phyloP scores from a whole-genome alignment of 2,888 invertebrate species.

The Metalampra italica region DNA sequence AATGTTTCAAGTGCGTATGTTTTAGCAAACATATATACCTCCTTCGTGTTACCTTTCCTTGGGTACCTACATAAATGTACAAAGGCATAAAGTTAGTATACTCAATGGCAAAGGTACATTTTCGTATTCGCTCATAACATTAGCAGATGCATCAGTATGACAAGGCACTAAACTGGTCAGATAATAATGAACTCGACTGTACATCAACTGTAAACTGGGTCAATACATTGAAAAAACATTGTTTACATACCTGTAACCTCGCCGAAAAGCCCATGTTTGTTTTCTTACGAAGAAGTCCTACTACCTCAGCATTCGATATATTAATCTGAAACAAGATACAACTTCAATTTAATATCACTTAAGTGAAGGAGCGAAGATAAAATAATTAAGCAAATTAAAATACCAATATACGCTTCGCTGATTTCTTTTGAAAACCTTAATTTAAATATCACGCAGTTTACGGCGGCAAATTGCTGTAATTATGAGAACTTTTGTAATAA shows the following conservation, averaged over 20 bases:
- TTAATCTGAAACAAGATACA: slow-evolving; percentile 48
- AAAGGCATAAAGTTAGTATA: too few species aligned
- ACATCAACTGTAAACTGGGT: too few species aligned
- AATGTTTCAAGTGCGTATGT: too few species aligned
- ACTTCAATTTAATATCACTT: slow-evolving; percentile 3
- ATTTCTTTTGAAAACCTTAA: slow-evolving; percentile 18
- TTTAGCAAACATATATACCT: too few species aligned
- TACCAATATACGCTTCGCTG: neutral
- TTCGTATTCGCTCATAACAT: too few species aligned
- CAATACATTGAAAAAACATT: neutral
- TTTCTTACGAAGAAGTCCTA: slow-evolving; percentile 19
- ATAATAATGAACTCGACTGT: too few species aligned
- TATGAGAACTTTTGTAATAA: slow-evolving; percentile 22
- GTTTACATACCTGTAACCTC: slow-evolving; percentile 52
- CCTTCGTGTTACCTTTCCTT: too few species aligned
- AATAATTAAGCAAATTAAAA: slow-evolving; percentile 1
- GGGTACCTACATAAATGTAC: too few species aligned
- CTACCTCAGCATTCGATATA: slow-evolving; percentile 43
- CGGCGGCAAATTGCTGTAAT: slow-evolving; percentile 24
- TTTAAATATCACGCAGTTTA: slow-evolving; percentile 29
- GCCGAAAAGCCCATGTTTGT: slow-evolving; percentile 46
- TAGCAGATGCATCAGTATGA: too few species aligned
- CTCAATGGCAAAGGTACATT: too few species aligned
- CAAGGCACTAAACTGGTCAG: too few species aligned
- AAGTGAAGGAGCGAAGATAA: neutral